A percentile compares a stretch with the other conserved stretches of the same genome.
phyloP scores from a whole-genome alignment of 2,797 vertebrate species.

The Chloroceryle amazona region DNA sequence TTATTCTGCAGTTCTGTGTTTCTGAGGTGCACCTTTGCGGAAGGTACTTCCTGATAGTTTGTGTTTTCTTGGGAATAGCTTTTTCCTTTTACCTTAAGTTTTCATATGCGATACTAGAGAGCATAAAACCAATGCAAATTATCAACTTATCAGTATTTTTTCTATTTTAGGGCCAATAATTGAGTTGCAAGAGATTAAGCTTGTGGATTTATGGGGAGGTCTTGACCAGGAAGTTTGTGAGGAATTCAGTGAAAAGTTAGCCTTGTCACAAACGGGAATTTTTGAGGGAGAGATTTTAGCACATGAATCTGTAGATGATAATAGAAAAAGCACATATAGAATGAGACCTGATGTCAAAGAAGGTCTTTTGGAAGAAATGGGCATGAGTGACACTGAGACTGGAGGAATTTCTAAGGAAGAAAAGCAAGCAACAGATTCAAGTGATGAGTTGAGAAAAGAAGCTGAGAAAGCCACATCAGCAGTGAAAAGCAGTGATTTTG shows the following conservation, averaged over 20 bases:
- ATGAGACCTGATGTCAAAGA: not conserved
- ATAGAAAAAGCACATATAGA: not conserved
- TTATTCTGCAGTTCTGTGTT: not conserved
- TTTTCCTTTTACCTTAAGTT: not conserved
- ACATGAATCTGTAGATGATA: not conserved
- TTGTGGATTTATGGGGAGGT: constrained; percentile 77
- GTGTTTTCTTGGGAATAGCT: not conserved
- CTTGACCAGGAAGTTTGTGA: constrained; percentile 50
- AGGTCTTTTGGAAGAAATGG: not conserved
- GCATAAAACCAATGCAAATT: not conserved
- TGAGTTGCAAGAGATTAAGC: constrained; percentile 77
- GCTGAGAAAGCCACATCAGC: not conserved
- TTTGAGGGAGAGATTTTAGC: not conserved
- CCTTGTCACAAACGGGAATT: not conserved
- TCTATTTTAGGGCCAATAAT: constrained; percentile 81
- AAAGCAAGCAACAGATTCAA: not conserved
- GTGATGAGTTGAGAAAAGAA: not conserved
- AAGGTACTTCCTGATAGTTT: not conserved
- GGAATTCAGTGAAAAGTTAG: not conserved
- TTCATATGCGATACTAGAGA: not conserved
- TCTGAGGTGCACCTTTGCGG: not conserved
- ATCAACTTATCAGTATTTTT: constrained; percentile 6
- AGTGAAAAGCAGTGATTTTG: not conserved
- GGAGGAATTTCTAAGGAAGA: not conserved
- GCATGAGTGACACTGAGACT: not conserved